Conservation (phyloP, 2,888 invertebrate species). For the Acanthosepion esculentum region DNA sequence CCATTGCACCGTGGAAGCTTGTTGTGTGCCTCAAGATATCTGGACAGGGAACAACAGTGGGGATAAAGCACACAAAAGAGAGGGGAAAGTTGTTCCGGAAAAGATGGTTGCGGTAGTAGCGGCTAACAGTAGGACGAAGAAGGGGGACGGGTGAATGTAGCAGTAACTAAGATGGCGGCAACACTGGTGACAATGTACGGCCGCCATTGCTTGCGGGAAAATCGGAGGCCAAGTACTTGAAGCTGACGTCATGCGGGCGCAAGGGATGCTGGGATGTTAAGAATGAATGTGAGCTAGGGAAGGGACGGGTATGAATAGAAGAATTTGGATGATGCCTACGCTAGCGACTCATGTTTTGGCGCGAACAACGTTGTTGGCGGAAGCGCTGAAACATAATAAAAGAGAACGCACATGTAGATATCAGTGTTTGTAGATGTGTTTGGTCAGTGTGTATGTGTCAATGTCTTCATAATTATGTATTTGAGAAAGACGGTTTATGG, state of each 20-base stretch:
- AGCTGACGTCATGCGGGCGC: slow-evolving; percentile 20
- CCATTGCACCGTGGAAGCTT: neutral
- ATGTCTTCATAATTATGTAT: neutral
- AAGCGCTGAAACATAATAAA: neutral
- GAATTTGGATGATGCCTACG: neutral
- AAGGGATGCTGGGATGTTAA: neutral
- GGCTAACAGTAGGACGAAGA: neutral
- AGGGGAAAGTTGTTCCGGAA: neutral
- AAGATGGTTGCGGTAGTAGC: neutral
- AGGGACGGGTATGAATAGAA: neutral
- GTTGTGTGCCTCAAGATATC: slow-evolving; percentile 8
- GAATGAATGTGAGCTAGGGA: neutral
- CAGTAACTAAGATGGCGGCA: neutral
- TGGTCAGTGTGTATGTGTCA: neutral
- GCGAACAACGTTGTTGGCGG: neutral
- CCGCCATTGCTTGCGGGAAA: slow-evolving; percentile 12
- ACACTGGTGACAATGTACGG: neutral
- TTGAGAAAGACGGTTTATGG: neutral
- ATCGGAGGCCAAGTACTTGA: neutral
- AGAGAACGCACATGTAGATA: neutral
- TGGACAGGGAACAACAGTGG: neutral
- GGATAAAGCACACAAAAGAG: neutral
- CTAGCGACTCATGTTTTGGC: neutral
- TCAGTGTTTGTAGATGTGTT: neutral
- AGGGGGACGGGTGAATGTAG: neutral